These are phyloP conservation scores for Psilopsiagon aurifrons DNA, from an alignment of 2,113 vertebrate species.

Conservation along the genomic window DNA sequence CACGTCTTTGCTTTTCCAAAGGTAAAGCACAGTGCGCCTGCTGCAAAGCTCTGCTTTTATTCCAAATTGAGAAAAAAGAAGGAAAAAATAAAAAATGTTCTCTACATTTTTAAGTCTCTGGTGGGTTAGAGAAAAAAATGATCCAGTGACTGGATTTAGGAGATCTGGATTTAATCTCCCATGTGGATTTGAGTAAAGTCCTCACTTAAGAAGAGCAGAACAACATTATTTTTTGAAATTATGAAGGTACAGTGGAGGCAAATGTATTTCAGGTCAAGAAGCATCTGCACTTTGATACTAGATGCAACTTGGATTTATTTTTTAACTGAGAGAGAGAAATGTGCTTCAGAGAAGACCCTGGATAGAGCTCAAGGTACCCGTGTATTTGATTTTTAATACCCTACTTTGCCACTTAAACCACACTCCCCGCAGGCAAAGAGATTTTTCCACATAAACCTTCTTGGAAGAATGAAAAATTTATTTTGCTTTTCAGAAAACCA, in stretches of 20 bases:
- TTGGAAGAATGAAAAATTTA: neutral
- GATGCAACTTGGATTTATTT: neutral
- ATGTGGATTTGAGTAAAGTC: neutral
- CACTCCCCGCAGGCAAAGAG: neutral
- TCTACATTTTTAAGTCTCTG: neutral
- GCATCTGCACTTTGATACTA: neutral
- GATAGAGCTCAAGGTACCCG: neutral
- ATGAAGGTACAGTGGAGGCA: neutral
- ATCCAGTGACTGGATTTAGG: neutral
- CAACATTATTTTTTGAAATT: neutral
- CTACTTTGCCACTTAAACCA: neutral
- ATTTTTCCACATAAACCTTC: neutral
- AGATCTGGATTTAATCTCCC: constrained; percentile 29
- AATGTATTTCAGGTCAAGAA: neutral
- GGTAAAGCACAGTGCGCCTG: neutral
- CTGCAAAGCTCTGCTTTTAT: neutral
- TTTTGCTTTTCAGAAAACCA: neutral
- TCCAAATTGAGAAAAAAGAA: neutral
- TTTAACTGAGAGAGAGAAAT: neutral
- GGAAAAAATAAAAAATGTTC: neutral
- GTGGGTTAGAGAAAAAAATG: neutral
- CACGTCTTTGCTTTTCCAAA: neutral
- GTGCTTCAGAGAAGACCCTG: neutral
- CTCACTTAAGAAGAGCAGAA: neutral
- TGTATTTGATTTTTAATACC: neutral